Base-by-base conservation (phyloP, 2,113 vertebrate genomes). In the Notechis scutatus region DNA sequence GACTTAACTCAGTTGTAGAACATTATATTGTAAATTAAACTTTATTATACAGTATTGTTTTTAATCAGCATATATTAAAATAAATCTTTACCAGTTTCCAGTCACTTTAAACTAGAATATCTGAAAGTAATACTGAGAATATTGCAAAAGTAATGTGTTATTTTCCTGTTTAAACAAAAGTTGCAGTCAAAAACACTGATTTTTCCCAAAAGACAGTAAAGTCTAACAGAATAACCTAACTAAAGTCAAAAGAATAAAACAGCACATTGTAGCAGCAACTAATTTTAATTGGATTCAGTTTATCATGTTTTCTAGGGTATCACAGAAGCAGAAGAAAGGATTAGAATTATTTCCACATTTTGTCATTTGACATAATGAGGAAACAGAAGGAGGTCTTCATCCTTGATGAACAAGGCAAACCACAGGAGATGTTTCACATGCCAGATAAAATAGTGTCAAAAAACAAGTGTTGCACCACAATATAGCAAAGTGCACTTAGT, bases 221-320 rank as follows among this genome's bases (percentile, higher is more conserved):
- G 96, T 94, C 95, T 97, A 97, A 97, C 94, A 89, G 92, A 97
- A 95, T 96, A 95, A 95, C 97, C 96, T 97, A 97, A 97, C 97
- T 97, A 97, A 97, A 91, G 96, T 96, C 97, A 96, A 90, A 97
- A 96, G 97, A 96, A 95, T 34, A 94, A 93, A 95, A 96, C 97
- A 91, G 88, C 97, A 96, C 96, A 96, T 97, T 96, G 96, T 94
- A 94, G 95, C 97, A 94, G 97, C 98, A 98, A 98, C 97, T 97
- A 97, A 97, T 98, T 98, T 98, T 98, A 98, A 98, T 98, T 98
- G 97, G 97, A 98, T 98, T 98, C 97, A 97, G 97, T 98, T 98
- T 98, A 98, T 98, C 97, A 95, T 97, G 96, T 97, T 98, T 97
- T 97, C 97, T 97, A 97, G 97, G 96, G 96, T 97, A 97, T 93